Base-by-base conservation (phyloP, 2,797 vertebrate species). In the Squalus acanthias region DNA sequence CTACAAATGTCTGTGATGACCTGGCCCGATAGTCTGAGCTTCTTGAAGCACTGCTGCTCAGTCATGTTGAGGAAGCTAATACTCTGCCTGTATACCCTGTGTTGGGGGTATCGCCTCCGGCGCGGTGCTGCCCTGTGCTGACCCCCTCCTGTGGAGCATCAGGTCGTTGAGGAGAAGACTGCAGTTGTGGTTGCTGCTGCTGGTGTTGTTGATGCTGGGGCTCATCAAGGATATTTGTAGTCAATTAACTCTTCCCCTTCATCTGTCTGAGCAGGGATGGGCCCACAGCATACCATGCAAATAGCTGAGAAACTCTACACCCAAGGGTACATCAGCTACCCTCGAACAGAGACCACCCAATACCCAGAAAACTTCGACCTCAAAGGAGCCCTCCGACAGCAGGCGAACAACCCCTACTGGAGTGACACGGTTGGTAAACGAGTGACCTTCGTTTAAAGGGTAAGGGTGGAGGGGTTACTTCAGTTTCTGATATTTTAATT, bases 241-340 rank as follows among this genome's bases (percentile, higher is more conserved):
- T 50, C 29, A 4, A 69, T 70, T 72, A 50, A 95, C 67, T 46
- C 50, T 70, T 8, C 13, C 6, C 57, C 13, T 29, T 92, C 74
- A 94, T 96, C 24, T 97, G 82, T 94, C 95, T 57, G 70, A 89
- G 0, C 96, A 99, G 99, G 99, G 96, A 99, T 99, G 98, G 99
- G 98, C 85, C 99, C 99, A 0, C 99, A 99, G 96, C 98, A 99
- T 0, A 97, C 99, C 96, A 99, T 99, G 99, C 99, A 99, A 97
- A 98, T 99, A 46, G 99, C 99, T 17, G 99, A 99, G 97, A 98
- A 99, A 22, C 98, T 99, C 22, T 99, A 99, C 96, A 99, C 98
- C 0, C 99, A 99, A 97, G 99, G 99, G 76, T 99, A 99, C 96
- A 99, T 99, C 97, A 99, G 99, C 97, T 99, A 99, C 97, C 99